These are phyloP conservation scores for Pseudorectes ferrugineus DNA, from an alignment of 2,113 vertebrate species.

Conservation along the genomic window DNA sequence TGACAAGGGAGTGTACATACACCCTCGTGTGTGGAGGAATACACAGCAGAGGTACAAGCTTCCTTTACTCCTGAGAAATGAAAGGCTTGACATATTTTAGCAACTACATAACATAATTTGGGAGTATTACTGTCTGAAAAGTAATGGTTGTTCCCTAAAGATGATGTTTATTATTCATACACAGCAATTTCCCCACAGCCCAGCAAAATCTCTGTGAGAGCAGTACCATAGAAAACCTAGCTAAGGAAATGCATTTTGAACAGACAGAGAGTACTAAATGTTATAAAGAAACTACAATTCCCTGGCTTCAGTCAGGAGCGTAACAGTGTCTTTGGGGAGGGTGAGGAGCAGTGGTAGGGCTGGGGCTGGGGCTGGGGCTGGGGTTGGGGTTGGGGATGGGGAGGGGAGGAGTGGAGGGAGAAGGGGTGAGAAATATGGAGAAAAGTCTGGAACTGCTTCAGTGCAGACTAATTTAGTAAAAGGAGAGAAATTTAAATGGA, in stretches of 20 bases:
- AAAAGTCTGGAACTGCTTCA: neutral
- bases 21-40: neutral
- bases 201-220: conserved; percentile 8
- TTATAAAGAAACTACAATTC: neutral
- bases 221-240: neutral
- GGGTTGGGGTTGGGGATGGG: neutral
- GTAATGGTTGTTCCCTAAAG: conserved; percentile 27
- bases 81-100: conserved; percentile 69
- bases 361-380: neutral
- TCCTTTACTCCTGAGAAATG: conserved; percentile 41
- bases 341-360: neutral
- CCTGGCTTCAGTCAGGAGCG: neutral
- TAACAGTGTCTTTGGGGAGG: neutral
- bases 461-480: neutral
- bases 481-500: neutral
- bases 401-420: fast-evolving
- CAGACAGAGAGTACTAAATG: neutral
- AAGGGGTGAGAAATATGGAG: neutral
- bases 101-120: conserved; percentile 44
- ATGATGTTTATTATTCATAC: conserved; percentile 22
- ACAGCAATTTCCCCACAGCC: neutral
- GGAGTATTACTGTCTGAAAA: conserved; percentile 57
- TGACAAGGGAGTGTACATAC: neutral
- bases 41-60: conserved; percentile 45
- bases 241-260: neutral